These are phyloP conservation scores for Equus przewalskii DNA, from an alignment of 2,113 vertebrate species.

Conservation along the genomic window DNA sequence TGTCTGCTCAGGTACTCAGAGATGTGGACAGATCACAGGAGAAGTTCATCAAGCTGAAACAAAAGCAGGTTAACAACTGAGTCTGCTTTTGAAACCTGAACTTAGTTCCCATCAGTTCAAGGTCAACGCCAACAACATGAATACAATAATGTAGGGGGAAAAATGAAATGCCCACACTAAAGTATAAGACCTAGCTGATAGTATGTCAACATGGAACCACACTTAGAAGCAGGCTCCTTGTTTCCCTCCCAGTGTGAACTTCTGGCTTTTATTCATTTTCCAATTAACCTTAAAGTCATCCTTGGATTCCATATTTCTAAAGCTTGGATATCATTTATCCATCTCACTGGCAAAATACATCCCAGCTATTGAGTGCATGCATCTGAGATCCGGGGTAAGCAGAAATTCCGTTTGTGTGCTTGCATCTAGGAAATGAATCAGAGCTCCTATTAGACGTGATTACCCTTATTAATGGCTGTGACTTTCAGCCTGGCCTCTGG, in stretches of 20 bases:
- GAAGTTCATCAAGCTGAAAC: not conserved
- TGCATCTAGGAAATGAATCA: not conserved
- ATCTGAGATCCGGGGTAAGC: not conserved
- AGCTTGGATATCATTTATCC: not conserved
- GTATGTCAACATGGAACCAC: accelerated
- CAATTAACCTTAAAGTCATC: not conserved
- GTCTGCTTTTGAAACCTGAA: not conserved
- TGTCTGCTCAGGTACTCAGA: not conserved
- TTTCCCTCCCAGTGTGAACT: not conserved
- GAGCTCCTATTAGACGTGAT: not conserved
- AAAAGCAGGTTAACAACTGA: not conserved
- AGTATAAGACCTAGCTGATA: not conserved
- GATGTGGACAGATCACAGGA: accelerated
- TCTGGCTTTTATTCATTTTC: not conserved
- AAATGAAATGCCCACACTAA: not conserved
- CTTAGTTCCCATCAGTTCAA: not conserved
- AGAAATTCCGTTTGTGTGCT: not conserved
- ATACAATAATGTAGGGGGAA: not conserved
- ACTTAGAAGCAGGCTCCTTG: not conserved
- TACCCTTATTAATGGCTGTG: not conserved
- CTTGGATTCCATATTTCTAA: not conserved
- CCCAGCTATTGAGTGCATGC: not conserved
- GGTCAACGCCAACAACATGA: not conserved
- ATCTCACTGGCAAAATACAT: not conserved
- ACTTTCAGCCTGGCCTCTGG: not conserved